Evolutionary conservation across 2,888 invertebrate species (phyloP).

Genomic region (Heteromyza rotundicornis): DNA sequence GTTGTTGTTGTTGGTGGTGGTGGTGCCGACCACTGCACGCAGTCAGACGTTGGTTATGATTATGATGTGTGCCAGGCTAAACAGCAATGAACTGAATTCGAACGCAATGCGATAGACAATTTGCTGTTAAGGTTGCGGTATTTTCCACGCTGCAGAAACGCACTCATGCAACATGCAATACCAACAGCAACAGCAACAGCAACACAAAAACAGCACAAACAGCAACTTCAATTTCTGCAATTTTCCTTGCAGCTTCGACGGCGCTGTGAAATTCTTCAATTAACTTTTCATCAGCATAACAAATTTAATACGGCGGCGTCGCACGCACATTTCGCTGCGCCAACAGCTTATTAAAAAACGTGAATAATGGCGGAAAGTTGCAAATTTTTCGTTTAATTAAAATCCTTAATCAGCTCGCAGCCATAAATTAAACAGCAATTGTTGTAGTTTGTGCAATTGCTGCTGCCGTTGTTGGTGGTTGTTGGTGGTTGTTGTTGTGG

Average conservation of each 20-base stretch:
- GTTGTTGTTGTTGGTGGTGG: background rate
- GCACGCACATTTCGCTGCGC: slow-evolving; percentile 42
- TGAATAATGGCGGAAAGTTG: slow-evolving; percentile 49
- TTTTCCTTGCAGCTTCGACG: slow-evolving; percentile 12
- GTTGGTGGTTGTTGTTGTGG: background rate
- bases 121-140: background rate
- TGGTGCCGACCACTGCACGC: background rate
- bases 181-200: background rate
- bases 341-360: slow-evolving; percentile 35
- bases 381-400: slow-evolving; percentile 42
- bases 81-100: no score
- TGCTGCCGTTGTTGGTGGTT: background rate
- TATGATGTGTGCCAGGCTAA: background rate
- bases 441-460: background rate
- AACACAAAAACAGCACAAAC: no score
- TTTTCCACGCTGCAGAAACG: slow-evolving; percentile 20
- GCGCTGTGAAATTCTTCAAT: slow-evolving; percentile 43
- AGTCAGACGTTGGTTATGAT: background rate
- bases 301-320: slow-evolving; percentile 25
- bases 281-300: slow-evolving; percentile 30
- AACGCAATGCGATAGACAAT: background rate
- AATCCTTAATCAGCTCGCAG: slow-evolving; percentile 42
- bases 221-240: slow-evolving; percentile 1
- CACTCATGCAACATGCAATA: slow-evolving; percentile 41
- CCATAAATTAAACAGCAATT: slow-evolving; percentile 35